phyloP scores from a whole-genome alignment of 1,140 invertebrate genomes.

The Cephus cinctus region DNA sequence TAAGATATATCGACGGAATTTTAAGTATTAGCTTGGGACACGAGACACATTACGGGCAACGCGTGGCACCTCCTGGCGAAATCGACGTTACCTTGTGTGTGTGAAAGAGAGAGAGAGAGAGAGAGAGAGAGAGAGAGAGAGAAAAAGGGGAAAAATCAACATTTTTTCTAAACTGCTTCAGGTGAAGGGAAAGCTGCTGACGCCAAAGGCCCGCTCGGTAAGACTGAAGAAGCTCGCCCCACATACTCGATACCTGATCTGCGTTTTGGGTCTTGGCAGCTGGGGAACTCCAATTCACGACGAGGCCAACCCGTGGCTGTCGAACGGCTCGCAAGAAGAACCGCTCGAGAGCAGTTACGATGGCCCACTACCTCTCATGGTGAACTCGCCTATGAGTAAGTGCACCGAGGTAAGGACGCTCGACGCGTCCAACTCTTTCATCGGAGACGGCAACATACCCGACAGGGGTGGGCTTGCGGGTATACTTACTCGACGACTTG shows the following conservation, averaged over 20 bases:
- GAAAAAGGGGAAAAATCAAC: no score
- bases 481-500: constrained; percentile 74
- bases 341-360: constrained; percentile 55
- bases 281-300: constrained; percentile 56
- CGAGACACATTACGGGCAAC: no score
- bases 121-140: no score
- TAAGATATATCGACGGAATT: no score
- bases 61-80: no score
- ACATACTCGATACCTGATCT: constrained; percentile 80
- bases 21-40: no score
- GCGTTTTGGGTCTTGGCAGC: constrained; percentile 80
- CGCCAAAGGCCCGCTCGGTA: constrained; percentile 69
- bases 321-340: constrained; percentile 57
- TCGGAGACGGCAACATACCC: constrained; percentile 63
- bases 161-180: no score
- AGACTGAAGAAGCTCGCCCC: constrained; percentile 72
- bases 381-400: constrained; percentile 71
- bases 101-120: no score
- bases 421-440: constrained; percentile 66
- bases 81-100: no score
- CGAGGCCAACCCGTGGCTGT: constrained; percentile 41
- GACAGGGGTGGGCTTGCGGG: constrained; percentile 62
- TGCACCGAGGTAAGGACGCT: constrained; percentile 77
- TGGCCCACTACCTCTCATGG: constrained; percentile 64
- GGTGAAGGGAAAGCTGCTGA: constrained; percentile 72